Percentiles rank a stretch among this genome's conserved stretches.
Evolutionary conservation across 2,797 vertebrate species (phyloP).

Genomic region (Darevskia nairensis): DNA sequence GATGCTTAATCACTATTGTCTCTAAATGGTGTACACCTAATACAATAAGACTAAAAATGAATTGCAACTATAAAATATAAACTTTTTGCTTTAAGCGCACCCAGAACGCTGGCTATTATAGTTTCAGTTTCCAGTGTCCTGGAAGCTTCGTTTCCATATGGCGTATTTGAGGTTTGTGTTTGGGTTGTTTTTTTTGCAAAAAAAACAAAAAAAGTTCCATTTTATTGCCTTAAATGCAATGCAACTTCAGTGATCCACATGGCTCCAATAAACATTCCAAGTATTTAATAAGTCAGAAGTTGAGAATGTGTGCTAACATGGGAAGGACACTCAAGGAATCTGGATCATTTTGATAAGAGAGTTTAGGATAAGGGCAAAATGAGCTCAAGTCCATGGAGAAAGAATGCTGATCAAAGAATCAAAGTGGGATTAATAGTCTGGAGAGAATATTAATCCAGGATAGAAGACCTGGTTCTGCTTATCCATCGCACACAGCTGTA

Average conservation of each 20-base stretch:
- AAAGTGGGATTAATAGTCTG: neutral
- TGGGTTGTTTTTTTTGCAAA: too few species aligned
- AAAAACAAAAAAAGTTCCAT: neutral
- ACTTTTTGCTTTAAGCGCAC: neutral
- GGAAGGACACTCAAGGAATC: neutral
- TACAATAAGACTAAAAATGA: too few species aligned
- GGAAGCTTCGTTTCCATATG: neutral
- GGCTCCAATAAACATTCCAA: neutral
- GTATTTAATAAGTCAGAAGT: neutral
- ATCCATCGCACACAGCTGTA: neutral
- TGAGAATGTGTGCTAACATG: neutral
- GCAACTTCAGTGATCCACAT: neutral
- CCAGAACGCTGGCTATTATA: neutral
- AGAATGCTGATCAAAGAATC: neutral
- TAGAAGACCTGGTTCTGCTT: conserved; percentile 10
- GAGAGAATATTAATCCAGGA: conserved; percentile 2
- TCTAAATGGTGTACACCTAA: too few species aligned
- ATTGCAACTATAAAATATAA: too few species aligned
- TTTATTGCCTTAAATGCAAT: neutral
- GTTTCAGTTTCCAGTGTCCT: neutral
- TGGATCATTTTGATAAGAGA: neutral
- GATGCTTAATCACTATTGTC: too few species aligned
- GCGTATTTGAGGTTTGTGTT: neutral
- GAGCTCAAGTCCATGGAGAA: conserved; percentile 10
- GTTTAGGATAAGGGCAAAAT: neutral